Conservation (phyloP, 2,113 vertebrate species). For the Podocnemis expansa region DNA sequence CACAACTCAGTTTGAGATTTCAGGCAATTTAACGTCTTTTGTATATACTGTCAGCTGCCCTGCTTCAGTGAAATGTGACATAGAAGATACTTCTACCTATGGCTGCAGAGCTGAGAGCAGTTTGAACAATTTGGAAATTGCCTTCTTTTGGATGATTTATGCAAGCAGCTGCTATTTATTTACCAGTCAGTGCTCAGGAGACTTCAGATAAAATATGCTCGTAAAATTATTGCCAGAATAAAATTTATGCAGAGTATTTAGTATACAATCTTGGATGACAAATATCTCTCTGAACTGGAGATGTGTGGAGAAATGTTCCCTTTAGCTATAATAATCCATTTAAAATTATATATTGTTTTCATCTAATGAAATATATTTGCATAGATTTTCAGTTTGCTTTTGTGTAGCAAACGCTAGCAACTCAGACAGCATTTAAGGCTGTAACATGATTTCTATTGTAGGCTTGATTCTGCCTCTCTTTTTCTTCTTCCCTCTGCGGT, state of each 20-base stretch:
- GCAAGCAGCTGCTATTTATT: conserved; percentile 5
- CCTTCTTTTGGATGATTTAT: neutral
- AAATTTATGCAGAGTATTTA: neutral
- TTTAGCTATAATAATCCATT: neutral
- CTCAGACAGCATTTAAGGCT: neutral
- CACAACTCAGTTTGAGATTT: neutral
- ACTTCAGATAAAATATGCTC: neutral
- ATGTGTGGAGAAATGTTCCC: neutral
- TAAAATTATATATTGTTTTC: neutral
- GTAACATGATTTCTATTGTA: neutral
- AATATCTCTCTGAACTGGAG: neutral
- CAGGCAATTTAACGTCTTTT: neutral
- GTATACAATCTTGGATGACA: neutral
- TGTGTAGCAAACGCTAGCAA: neutral
- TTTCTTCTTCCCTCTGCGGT: accelerated
- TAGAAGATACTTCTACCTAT: neutral
- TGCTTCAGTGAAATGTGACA: neutral
- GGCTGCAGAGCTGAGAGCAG: neutral
- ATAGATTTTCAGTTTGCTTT: neutral
- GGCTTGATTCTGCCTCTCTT: neutral
- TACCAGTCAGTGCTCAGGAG: neutral
- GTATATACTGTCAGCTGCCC: accelerated
- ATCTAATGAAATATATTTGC: neutral
- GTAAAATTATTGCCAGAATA: conserved; percentile 17
- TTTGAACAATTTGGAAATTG: neutral